Evolutionary conservation across 1,140 invertebrate species (phyloP).

Genomic region (Plectus sambesii): DNA sequence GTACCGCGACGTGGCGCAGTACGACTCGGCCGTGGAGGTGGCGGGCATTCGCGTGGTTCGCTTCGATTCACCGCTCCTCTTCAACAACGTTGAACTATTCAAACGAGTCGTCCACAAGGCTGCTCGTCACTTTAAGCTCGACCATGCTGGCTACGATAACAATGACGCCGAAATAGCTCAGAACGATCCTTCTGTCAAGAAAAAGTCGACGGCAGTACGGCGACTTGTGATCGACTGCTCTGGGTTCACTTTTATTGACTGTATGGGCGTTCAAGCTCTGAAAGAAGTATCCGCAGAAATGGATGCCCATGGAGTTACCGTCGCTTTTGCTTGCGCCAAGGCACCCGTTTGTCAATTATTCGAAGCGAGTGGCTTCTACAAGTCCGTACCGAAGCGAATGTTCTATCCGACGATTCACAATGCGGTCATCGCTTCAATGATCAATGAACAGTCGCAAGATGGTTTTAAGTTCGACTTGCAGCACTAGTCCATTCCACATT

Average conservation of each 20-base stretch:
- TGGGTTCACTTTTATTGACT: slow-evolving; percentile 45
- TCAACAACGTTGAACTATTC: slow-evolving; percentile 43
- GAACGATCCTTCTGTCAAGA: not conserved
- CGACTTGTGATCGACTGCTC: slow-evolving; percentile 45
- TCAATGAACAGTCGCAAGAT: too few species aligned
- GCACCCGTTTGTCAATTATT: slow-evolving; percentile 5
- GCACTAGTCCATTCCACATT: too few species aligned
- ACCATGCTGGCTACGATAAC: not conserved
- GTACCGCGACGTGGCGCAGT: too few species aligned
- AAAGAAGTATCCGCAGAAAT: slow-evolving; percentile 25
- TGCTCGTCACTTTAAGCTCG: slow-evolving; percentile 3
- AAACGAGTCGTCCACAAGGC: slow-evolving; percentile 38
- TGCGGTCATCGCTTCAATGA: slow-evolving; percentile 8
- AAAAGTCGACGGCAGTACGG: slow-evolving; percentile 7
- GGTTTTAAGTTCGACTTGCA: too few species aligned
- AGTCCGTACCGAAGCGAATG: slow-evolving; percentile 5
- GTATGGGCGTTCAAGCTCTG: slow-evolving; percentile 43
- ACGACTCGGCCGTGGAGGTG: too few species aligned
- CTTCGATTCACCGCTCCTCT: slow-evolving; percentile 41
- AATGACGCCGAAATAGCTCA: not conserved
- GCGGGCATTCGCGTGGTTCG: slow-evolving; percentile 43
- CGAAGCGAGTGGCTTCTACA: slow-evolving; percentile 4
- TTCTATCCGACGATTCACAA: slow-evolving; percentile 15
- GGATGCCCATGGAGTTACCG: not conserved
- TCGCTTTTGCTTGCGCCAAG: slow-evolving; percentile 5